These are phyloP conservation scores for Pogonocherus hispidulus DNA, from an alignment of 2,888 invertebrate species.

Conservation along the genomic window DNA sequence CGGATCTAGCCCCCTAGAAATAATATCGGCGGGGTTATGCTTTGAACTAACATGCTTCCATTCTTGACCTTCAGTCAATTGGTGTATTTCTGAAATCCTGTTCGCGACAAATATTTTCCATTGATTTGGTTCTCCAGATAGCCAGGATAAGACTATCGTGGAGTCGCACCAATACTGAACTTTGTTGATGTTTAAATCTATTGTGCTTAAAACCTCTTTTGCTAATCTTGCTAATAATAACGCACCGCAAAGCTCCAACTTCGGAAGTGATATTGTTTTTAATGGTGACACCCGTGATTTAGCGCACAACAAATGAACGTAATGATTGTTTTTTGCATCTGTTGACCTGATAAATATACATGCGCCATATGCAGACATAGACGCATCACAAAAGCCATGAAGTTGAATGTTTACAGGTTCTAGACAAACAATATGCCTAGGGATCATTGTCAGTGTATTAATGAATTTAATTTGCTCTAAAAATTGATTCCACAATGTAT, in stretches of 20 bases:
- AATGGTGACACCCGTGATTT: conserved; percentile 52
- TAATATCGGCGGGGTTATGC: conserved; percentile 51
- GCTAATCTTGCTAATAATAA: conserved; percentile 42
- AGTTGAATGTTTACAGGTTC: conserved; percentile 35
- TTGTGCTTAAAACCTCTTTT: conserved; percentile 22
- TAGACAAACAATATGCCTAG: not conserved
- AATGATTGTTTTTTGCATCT: conserved; percentile 12
- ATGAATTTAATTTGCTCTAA: not conserved
- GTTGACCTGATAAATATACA: conserved; percentile 43
- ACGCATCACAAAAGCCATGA: conserved; percentile 53
- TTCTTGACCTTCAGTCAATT: conserved; percentile 13
- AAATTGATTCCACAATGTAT: conserved; percentile 31
- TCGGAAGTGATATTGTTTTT: conserved; percentile 52
- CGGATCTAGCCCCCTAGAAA: conserved; percentile 52
- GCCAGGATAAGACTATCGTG: conserved; percentile 55
- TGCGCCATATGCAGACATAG: conserved; percentile 48
- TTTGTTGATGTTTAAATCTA: conserved; percentile 22
- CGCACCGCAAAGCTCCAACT: conserved; percentile 46
- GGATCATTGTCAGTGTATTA: not conserved
- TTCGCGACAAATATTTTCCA: conserved; percentile 53
- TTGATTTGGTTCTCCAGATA: conserved; percentile 37
- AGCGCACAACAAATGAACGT: conserved; percentile 35
- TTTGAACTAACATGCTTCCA: conserved; percentile 44
- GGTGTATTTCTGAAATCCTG: conserved; percentile 49
- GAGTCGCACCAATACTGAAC: conserved; percentile 55